Base-by-base conservation (phyloP, 2,888 invertebrate genomes). In the Volucella zonaria region DNA sequence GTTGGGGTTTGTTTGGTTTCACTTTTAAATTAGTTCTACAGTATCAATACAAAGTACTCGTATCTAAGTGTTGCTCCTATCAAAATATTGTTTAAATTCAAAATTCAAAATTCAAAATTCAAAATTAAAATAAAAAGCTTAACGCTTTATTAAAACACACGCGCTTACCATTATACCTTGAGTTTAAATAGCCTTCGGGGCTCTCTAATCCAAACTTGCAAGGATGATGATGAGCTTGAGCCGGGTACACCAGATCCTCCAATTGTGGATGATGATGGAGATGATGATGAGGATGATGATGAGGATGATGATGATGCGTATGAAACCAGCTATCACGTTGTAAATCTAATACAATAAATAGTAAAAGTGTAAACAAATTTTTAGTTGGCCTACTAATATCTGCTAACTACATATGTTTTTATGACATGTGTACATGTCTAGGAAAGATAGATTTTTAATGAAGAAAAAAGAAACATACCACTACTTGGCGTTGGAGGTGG, bases 151-250 rank as follows among this genome's bases (percentile, higher is more conserved):
- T 70, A 82, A 82, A 74, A 80, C 86, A 88, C 88, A 87, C 88
- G 89, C 91, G 89, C 91, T 91, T 90, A 91, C 91, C 91, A 88
- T 91, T 91, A 88, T 91, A 91, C 90, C 91, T 90, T 88, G 91
- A 89, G 88, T 89, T 91, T 85, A 92, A 89, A 89, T 91, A 91
- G 87, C 90, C 90, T 87, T 91, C 92, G 66, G 91, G 89, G 70
- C 89, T 89, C 87, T 91, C 91, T 80, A 91, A 88, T 42, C 91
- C 91, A 86, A 89, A 91, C 82, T 91, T 91, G 31, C 90, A 90
- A 87, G 85, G 85, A 81, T 85, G 81, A 47, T 85, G 85, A 40
- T 85, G 85, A 64, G 89, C 88, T 87, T 88, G 90, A 66, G 88
- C 88, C 68, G 90, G 88, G 78, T 91, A 91, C 87, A 90, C 90